A percentile compares a stretch with the other conserved stretches of the same genome.
These are phyloP conservation scores for Ormyrus labotus DNA, from an alignment of 2,888 invertebrate species.

Conservation along the genomic window DNA sequence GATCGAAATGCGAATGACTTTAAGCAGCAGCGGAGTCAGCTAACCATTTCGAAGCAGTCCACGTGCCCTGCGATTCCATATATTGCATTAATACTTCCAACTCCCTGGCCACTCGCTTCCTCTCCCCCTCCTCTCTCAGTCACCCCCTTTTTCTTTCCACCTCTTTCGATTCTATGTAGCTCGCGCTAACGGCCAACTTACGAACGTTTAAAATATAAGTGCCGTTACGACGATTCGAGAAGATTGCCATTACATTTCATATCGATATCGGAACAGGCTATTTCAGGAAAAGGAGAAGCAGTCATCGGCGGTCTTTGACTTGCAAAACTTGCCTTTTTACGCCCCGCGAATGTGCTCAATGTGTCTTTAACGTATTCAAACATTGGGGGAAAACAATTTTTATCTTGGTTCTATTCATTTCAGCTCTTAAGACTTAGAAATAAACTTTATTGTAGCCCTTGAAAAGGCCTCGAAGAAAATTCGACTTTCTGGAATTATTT, in stretches of 20 bases:
- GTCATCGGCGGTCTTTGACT: background rate
- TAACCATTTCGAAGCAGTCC: slow-evolving; percentile 61
- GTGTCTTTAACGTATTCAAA: too few species aligned
- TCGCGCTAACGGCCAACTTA: slow-evolving; percentile 36
- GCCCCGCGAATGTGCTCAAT: too few species aligned
- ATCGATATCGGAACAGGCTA: background rate
- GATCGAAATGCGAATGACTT: slow-evolving; percentile 63
- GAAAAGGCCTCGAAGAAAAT: too few species aligned
- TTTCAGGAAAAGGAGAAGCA: background rate
- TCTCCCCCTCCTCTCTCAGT: background rate
- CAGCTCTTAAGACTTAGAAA: too few species aligned
- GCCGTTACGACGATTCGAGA: slow-evolving; percentile 42
- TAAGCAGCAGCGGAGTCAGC: slow-evolving; percentile 61
- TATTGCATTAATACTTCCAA: slow-evolving; percentile 63
- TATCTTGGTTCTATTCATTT: too few species aligned
- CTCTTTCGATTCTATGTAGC: slow-evolving; percentile 8
- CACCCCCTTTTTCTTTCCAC: background rate
- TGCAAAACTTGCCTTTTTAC: background rate
- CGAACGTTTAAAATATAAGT: slow-evolving; percentile 37
- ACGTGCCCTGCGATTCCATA: slow-evolving; percentile 63
- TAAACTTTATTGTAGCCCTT: too few species aligned
- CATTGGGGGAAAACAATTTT: too few species aligned
- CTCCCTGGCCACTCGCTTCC: slow-evolving; percentile 11
- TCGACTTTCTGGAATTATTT: too few species aligned
- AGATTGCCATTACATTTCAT: slow-evolving; percentile 48